Evolutionary conservation across 2,113 vertebrate genomes (phyloP), one percentile per base, ranked within the genome.

Genomic region (Melanocharis versteri): DNA sequence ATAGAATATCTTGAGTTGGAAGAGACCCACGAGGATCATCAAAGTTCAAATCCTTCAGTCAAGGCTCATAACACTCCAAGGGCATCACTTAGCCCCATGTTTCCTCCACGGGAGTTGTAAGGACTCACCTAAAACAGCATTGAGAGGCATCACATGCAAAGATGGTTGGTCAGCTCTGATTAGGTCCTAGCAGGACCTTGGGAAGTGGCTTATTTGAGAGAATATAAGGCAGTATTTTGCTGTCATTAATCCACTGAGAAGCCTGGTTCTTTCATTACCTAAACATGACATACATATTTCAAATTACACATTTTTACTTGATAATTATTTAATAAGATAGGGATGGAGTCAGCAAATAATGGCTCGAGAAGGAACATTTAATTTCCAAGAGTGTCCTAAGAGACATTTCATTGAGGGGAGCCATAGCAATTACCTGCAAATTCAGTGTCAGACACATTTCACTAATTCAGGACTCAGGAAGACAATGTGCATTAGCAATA

Each of bases 271-370:
- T 93, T 92, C 58, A 89, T 82, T 94, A 80, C 82, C 72, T 40
- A 96, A 83, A 66, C 26, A 65, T 17, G 79, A 58, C 37, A 77
- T 42, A 66, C 62, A 58, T 61, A 88, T 77, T 96, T 95, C 94
- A 94, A 94, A 90, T 60, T 62, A 60, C 85, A 95, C 66, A 76
- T 69, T 72, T 92, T 93, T 82, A 88, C 82, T 92, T 93, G 19
- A 69, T 94, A 93, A 96, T 97, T 95, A 94, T 95, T 97, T 93
- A 96, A 93, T 94, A 96, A 96, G 94, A 93, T 51, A 76, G 51
- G 60, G 77, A 87, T 73, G 62, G 92, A 94, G 78, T 93, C 85
- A 94, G 94, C 81, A 97, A 97, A 96, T 94, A 94, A 93, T 42
- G 44, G 40, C 65, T 90, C 11, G 1, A 96, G 92, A 96, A 93